phyloP scores from a whole-genome alignment of 2,888 invertebrate species.

The Tolmerus cingulatus region DNA sequence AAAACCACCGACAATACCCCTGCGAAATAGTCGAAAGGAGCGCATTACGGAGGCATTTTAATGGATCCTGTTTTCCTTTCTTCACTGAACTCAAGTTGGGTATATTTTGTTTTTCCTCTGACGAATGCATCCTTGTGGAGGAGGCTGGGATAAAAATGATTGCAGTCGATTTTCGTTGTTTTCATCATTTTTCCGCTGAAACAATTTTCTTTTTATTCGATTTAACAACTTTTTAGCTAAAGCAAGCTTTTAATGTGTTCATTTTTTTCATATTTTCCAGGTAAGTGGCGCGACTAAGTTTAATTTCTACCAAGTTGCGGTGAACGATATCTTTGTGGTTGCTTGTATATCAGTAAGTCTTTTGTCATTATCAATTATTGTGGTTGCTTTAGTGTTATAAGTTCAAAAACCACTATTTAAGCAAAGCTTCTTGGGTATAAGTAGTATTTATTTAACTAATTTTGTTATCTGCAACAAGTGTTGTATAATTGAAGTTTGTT shows the following conservation, averaged over 20 bases:
- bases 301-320: neutral
- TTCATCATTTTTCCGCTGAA: neutral
- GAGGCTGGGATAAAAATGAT: neutral
- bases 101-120: neutral
- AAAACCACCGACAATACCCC: neutral
- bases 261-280: neutral
- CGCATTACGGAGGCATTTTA: constrained; percentile 20
- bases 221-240: neutral
- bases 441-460: too few species aligned
- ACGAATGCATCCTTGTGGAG: neutral
- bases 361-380: constrained; percentile 21
- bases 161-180: neutral
- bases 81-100: neutral
- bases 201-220: neutral
- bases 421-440: too few species aligned
- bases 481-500: too few species aligned
- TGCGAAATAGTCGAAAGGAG: neutral
- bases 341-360: neutral
- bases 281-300: neutral
- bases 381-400: constrained; percentile 5
- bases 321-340: neutral
- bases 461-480: too few species aligned
- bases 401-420: too few species aligned
- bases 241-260: neutral
- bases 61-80: constrained; percentile 8